Conservation (phyloP, 2,888 invertebrate genomes). For the Drosophila pegasa region DNA sequence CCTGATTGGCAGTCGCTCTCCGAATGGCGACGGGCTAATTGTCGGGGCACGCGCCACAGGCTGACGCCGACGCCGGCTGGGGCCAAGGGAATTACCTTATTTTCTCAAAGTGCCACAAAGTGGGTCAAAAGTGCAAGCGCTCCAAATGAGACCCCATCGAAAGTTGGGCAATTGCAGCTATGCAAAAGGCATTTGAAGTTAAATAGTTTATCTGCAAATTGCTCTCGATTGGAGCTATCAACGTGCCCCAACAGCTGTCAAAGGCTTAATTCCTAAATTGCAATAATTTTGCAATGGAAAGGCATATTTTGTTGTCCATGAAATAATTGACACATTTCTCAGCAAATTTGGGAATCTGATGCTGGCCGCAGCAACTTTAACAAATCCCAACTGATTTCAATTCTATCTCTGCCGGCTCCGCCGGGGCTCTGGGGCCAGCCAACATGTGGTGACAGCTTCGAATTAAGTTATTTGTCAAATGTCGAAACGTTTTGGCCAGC, state of each 20-base stretch:
- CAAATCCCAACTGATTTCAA: slow-evolving; percentile 38
- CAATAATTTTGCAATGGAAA: not conserved
- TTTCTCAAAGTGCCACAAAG: slow-evolving; percentile 33
- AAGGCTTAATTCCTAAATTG: slow-evolving; percentile 1
- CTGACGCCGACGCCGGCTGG: slow-evolving; percentile 41
- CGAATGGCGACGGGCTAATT: slow-evolving; percentile 54
- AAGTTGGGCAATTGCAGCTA: not conserved
- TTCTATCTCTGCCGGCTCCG: slow-evolving; percentile 5
- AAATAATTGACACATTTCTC: not conserved
- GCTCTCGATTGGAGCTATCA: not conserved
- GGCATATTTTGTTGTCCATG: not conserved
- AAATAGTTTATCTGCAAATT: not conserved
- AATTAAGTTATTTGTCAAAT: slow-evolving; percentile 80
- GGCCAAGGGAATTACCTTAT: slow-evolving; percentile 49
- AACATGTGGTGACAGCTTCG: slow-evolving; percentile 74
- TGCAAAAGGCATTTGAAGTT: not conserved
- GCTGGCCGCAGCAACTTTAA: slow-evolving; percentile 20
- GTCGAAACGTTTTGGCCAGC: slow-evolving; percentile 58
- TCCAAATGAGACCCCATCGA: not conserved
- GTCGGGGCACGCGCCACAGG: slow-evolving; percentile 61
- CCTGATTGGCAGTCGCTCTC: slow-evolving; percentile 68
- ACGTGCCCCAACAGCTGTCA: not conserved
- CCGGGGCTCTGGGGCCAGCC: no score
- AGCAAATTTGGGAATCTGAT: not conserved
- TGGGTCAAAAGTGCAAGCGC: slow-evolving; percentile 70